Base-by-base conservation (phyloP, 2,113 vertebrate species). In the Gadus chalcogrammus region DNA sequence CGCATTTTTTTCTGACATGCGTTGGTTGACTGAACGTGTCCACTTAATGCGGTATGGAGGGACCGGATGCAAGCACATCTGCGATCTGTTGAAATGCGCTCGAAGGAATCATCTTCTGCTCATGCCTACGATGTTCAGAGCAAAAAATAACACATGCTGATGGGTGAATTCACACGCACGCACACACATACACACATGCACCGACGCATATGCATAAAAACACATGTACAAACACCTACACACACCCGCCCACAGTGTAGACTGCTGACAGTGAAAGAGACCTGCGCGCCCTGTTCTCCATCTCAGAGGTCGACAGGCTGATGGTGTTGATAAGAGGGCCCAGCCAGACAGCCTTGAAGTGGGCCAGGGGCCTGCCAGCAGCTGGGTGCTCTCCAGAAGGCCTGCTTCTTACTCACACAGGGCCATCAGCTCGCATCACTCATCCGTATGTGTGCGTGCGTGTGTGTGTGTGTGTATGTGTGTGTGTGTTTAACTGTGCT, bases 391-490 rank as follows among this genome's bases (percentile, higher is more conserved):
- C 74, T 86, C 85, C 83, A 88, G 70, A 65, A 65, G 31, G 31
- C 31, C 31, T 35, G 31, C 31, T 35, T 4, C 31, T 35, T 64
- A 52, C 68, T 73, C 69, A 81, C 89, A 74, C 67, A 67, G 65
- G 67, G 74, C 79, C 82, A 79, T 79, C 78, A 61, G 76, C 83
- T 81, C 74, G 76, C 81, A 87, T 84, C 84, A 80, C 70, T 83
- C 79, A 82, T 77, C 2, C 11, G 42, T 48, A 9, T 48, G 42
- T 48, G 42, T 48, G 42, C 7, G 42, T 48, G 42, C 11, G 42
- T 48, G 42, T 48, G 11, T 48, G 42, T 48, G 42, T 48, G 42
- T 48, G 42, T 48, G 42, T 48, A 11, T 48, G 42, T 9, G 58
- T 42, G 22, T 4, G 24, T 42, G 38, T 1, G 5, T 42, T 8